Base-by-base conservation (phyloP, 2,797 vertebrate species). In the Rhabdomys pumilio region DNA sequence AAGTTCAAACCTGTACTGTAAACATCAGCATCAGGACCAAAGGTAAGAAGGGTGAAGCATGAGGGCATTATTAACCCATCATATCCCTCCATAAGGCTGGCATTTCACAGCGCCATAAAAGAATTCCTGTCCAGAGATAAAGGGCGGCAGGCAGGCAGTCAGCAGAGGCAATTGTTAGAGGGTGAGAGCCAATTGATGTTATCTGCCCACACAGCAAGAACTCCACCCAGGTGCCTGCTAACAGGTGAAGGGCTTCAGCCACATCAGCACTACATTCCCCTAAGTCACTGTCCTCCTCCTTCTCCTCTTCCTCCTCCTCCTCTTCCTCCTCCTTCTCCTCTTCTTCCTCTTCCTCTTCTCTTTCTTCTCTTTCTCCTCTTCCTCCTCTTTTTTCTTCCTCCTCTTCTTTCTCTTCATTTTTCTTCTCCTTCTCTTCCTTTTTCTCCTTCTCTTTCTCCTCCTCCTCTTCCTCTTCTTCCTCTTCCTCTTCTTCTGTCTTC, bases 91-190 rank as follows among this genome's bases (percentile, higher is more conserved):
- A 98, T 98, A 98, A 98, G 98, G 97, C 97, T 41, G n/a, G 91
- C 97, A 97, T 98, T 98, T 98, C 98, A 98, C 97, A 98, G 85
- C 96, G 94, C 94, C 98, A 98, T 98, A 98, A 98, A 98, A 98
- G 98, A 98, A 98, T 98, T 97, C 97, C 86, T 83, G 90, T 96
- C 96, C 94, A 96, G 97, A 97, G 98, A 98, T 98, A 98, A 98
- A 98, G 98, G 96, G 97, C 96, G 84, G 12, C 89, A 89, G 41
- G 93, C 96, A 12, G 87, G 96, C 95, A 97, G 95, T 38, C 38
- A 38, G 44, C 96, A 92, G 96, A 97, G 97, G n/a, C n/a, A 20
- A 73, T 80, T 77, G 93, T 92, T 67, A 91, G 90, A 84, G 85
- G 55, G 90, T 41, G 31, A 83, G 79, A 79, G 90, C 80, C 26